A percentile compares a stretch with the other conserved stretches of the same genome.
phyloP scores from a whole-genome alignment of 2,797 vertebrate species.

The Pantherophis alleghaniensis region DNA sequence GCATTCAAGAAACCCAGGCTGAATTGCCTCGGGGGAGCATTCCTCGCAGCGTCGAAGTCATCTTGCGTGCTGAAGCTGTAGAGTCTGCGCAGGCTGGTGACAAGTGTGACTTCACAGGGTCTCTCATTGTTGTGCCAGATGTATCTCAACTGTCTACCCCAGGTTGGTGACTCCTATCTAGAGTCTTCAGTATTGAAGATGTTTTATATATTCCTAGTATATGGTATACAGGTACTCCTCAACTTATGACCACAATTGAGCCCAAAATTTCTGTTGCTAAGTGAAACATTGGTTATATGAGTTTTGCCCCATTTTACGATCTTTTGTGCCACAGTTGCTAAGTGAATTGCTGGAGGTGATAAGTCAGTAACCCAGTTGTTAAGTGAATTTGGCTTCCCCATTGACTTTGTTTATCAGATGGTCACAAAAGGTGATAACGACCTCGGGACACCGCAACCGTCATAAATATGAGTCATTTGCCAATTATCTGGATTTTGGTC shows the following conservation, averaged over 20 bases:
- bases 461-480: background rate
- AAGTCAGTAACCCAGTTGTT: background rate
- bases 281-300: background rate
- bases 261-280: background rate
- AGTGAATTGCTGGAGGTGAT: background rate
- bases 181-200: background rate
- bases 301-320: background rate
- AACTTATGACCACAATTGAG: background rate
- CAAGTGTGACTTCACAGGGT: slow-evolving; percentile 93
- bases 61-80: slow-evolving; percentile 93
- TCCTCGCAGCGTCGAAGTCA: slow-evolving; percentile 91
- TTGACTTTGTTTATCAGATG: background rate
- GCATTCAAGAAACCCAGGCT: slow-evolving; percentile 95
- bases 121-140: slow-evolving; percentile 93
- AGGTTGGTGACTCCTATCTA: slow-evolving; percentile 70
- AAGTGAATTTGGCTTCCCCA: background rate
- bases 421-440: background rate
- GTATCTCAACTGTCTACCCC: slow-evolving; percentile 92
- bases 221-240: background rate
- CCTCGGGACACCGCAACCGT: background rate
- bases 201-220: background rate
- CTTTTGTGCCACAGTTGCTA: background rate
- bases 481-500: background rate
- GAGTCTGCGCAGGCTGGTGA: slow-evolving; percentile 96
- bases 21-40: slow-evolving; percentile 95